Conservation (phyloP, 2,888 invertebrate species). For the Idaea straminata region DNA sequence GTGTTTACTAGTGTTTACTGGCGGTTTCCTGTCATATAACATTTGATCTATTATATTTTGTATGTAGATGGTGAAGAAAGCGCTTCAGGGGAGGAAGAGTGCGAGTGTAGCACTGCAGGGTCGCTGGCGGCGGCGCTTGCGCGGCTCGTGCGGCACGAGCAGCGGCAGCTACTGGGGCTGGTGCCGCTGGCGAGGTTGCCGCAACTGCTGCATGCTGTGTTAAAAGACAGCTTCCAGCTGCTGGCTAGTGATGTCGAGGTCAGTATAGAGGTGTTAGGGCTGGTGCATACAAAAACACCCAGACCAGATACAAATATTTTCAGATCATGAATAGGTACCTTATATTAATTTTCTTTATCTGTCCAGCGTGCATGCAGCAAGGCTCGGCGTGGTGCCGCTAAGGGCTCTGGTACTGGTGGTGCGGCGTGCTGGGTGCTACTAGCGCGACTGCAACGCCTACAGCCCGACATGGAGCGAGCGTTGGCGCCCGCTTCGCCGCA, state of each 20-base stretch:
- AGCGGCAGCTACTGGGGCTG: constrained; percentile 89
- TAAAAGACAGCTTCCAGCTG: constrained; percentile 90
- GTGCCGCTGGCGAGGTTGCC: constrained; percentile 90
- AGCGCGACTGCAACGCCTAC: constrained; percentile 58
- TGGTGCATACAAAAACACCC: too few species aligned
- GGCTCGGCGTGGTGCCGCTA: constrained; percentile 47
- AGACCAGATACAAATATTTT: too few species aligned
- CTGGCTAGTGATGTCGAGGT: constrained; percentile 94
- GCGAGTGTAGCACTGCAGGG: constrained; percentile 71
- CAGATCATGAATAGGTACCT: neutral
- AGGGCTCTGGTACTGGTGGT: constrained; percentile 46
- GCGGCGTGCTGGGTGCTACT: constrained; percentile 63
- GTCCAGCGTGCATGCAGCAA: constrained; percentile 40
- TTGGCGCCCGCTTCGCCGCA: constrained; percentile 44
- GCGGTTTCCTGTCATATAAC: constrained; percentile 9
- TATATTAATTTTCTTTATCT: neutral
- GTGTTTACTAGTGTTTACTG: too few species aligned
- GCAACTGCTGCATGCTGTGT: constrained; percentile 90
- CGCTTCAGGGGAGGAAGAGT: constrained; percentile 58
- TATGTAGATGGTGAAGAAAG: constrained; percentile 52
- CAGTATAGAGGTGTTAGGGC: constrained; percentile 17
- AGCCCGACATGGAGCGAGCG: constrained; percentile 55
- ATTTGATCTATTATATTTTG: neutral
- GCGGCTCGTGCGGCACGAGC: constrained; percentile 93
- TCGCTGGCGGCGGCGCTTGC: constrained; percentile 90